Evolutionary conservation across 2,113 vertebrate genomes (phyloP), one percentile per base, ranked within the genome.

Genomic region (Rissa tridactyla): DNA sequence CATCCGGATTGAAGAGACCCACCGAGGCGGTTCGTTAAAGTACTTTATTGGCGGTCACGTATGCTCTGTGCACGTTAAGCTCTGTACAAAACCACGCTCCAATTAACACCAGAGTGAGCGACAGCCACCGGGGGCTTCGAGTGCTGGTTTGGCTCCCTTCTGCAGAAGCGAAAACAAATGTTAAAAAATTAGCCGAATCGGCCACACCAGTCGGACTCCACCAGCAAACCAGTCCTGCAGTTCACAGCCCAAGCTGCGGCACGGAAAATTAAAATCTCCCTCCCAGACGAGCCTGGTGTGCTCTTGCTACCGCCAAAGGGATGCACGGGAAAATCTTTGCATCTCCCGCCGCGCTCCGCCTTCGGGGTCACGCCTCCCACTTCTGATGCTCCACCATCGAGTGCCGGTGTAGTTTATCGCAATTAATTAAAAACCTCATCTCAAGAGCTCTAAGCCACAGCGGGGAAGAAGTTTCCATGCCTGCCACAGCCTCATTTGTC

Each of bases 301-400:
- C 47, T 40, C 52, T 23, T 0, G 0, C n/a, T 61, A 4, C 29
- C 6, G 0, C 27, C 27, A 13, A 72, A 83, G 51, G 26, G 55
- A 40, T 1, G 25, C 46, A 2, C 3, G 4, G 44, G 30, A 64
- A 58, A 30, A 42, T 55, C 34, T 73, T 75, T 0, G 0, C 49
- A 23, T 15, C 38, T 65, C 44, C 70, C 36, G 47, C 52, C 2
- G 0, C 0, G 0, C 60, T 80, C 25, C 0, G 0, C 61, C 66
- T 61, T 60, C 1, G 0, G 60, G 30, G 25, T 70, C 61, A 61
- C 34, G 42, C 40, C 57, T 90, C 64, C 66, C 36, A 1, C 46
- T 80, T 27, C 58, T 15, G 69, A 23, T 62, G 71, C 38, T 78
- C 57, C 10, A 12, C 46, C 49, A n/a, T 34, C 58, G 42, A 80